These are phyloP conservation scores for Pica pica DNA, from an alignment of 2,113 vertebrate species.

Conservation along the genomic window DNA sequence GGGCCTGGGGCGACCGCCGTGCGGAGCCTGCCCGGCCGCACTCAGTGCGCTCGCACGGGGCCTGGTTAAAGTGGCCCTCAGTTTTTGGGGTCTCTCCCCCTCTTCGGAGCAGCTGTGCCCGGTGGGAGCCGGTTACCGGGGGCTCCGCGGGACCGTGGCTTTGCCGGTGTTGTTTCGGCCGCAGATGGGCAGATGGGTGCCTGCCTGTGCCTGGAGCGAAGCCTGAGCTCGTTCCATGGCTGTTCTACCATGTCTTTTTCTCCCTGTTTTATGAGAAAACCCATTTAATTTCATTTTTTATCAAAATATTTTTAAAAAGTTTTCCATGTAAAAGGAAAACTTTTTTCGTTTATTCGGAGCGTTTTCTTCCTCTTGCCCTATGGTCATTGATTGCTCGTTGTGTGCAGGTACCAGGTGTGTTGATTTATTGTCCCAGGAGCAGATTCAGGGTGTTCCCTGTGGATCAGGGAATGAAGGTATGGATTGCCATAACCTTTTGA, in stretches of 20 bases:
- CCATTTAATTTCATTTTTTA: neutral
- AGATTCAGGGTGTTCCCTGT: accelerated
- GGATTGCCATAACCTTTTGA: accelerated
- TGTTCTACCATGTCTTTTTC: accelerated
- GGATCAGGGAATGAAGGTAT: accelerated
- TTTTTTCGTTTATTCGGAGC: accelerated
- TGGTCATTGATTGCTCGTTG: accelerated
- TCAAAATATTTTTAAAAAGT: accelerated
- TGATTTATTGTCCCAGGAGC: accelerated
- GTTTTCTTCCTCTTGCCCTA: accelerated
- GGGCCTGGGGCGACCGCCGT: neutral
- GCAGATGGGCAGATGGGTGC: accelerated
- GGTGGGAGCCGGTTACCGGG: neutral
- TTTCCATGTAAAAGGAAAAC: neutral
- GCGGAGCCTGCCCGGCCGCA: neutral
- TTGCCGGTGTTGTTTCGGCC: neutral
- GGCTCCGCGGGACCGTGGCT: no score
- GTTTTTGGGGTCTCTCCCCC: accelerated
- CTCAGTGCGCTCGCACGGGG: neutral
- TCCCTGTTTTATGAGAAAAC: neutral
- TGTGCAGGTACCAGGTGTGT: accelerated
- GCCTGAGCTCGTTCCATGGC: neutral
- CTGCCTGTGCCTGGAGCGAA: neutral
- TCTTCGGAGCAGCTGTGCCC: neutral
- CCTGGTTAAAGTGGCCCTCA: accelerated